Conservation (phyloP, 2,113 vertebrate species). For the Mystacornis crossleyi region DNA sequence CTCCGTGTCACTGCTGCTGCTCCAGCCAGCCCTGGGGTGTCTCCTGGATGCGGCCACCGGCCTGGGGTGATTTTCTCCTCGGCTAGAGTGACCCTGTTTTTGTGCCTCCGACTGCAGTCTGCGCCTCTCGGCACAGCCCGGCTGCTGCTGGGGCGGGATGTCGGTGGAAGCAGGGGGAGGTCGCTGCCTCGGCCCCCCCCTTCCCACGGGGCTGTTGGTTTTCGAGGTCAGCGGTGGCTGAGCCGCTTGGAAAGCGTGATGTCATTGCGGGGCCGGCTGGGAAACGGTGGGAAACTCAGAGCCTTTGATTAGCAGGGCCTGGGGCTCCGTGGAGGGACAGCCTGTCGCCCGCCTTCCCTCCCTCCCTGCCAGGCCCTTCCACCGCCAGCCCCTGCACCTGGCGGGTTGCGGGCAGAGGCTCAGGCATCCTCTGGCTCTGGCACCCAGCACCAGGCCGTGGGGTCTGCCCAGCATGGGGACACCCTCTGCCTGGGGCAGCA, state of each 20-base stretch:
- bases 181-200: not conserved
- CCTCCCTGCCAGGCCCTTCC: not conserved
- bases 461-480: not conserved
- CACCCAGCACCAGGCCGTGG: not conserved
- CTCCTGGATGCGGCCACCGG: not conserved
- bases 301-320: not conserved
- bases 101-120: not conserved
- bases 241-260: conserved; percentile 12
- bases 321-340: not conserved
- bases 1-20: too few relatives aligned
- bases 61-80: not conserved
- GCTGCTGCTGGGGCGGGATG: not conserved
- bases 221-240: not conserved
- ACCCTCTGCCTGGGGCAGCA: not conserved
- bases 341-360: not conserved
- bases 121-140: not conserved
- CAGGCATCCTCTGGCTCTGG: not conserved
- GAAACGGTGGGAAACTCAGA: not conserved
- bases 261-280: conserved; percentile 20
- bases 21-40: not conserved
- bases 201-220: not conserved
- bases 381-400: not conserved
- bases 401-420: rapidly evolving
- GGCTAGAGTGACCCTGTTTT: not conserved
- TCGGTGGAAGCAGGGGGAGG: not conserved